Evolutionary conservation across 1,140 invertebrate species (phyloP).

Genomic region (Monochamus saltuarius): DNA sequence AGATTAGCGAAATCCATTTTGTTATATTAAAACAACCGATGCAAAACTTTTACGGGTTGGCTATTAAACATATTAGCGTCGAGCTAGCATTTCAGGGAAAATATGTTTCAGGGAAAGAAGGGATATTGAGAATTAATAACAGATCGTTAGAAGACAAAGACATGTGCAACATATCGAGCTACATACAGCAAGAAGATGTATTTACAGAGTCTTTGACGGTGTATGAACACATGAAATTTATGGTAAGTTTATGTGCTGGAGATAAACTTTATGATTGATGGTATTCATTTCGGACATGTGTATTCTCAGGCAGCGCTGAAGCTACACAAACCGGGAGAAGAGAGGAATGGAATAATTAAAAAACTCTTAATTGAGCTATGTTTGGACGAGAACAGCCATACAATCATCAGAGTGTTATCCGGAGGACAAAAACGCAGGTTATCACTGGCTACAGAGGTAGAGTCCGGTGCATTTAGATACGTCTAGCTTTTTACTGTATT

Average conservation of each 20-base stretch:
- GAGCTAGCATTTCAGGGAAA: slow-evolving; percentile 16
- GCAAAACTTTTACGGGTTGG: no score
- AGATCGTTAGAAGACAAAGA: slow-evolving; percentile 59
- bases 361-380: slow-evolving; percentile 52
- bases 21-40: no score
- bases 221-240: slow-evolving; percentile 72
- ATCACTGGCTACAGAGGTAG: slow-evolving; percentile 66
- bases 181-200: slow-evolving; percentile 72
- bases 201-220: slow-evolving; percentile 68
- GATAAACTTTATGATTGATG: no score
- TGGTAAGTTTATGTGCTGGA: slow-evolving; percentile 57
- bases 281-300: no score
- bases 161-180: slow-evolving; percentile 70
- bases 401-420: slow-evolving; percentile 57
- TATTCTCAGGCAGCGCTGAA: slow-evolving; percentile 26
- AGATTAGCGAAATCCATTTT: no score
- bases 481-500: no score
- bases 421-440: slow-evolving; percentile 87
- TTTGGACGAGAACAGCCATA: slow-evolving; percentile 60
- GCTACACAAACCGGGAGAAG: slow-evolving; percentile 16
- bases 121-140: slow-evolving; percentile 70
- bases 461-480: neutral
- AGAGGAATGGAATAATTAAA: slow-evolving; percentile 23
- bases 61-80: no score
- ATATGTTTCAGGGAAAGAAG: slow-evolving; percentile 56